Evolutionary conservation across 1,140 invertebrate species (phyloP).

Genomic region (Bombus balteatus): DNA sequence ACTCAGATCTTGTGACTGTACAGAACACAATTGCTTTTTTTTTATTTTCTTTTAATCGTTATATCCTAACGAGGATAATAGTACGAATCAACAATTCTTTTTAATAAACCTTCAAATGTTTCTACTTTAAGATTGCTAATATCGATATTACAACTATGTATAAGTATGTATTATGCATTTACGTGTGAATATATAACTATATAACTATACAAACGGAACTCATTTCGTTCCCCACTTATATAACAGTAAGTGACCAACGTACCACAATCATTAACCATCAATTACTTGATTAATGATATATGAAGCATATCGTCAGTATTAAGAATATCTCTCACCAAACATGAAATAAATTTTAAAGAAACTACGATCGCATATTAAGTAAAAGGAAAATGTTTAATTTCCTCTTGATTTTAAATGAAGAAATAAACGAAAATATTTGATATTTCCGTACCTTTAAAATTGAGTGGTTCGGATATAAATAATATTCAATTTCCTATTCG

Average conservation of each 20-base stretch:
- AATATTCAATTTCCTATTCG: conserved; percentile 17
- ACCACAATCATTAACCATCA: conserved; percentile 50
- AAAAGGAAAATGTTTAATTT: background rate
- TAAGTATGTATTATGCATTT: conserved; percentile 69
- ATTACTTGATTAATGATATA: conserved; percentile 57
- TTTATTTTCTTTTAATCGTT: conserved; percentile 57
- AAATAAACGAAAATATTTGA: background rate
- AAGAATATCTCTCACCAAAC: conserved; percentile 21
- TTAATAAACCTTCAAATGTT: conserved; percentile 72
- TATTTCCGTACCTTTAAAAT: background rate
- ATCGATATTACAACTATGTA: conserved; percentile 72
- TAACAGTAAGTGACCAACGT: conserved; percentile 55
- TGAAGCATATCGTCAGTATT: conserved; percentile 63
- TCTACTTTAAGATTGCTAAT: conserved; percentile 72
- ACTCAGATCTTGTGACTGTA: conserved; percentile 72
- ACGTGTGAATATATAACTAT: conserved; percentile 68
- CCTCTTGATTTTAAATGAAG: background rate
- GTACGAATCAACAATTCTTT: conserved; percentile 74
- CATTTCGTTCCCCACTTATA: conserved; percentile 63
- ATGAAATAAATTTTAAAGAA: conserved; percentile 18
- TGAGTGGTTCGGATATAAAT: background rate
- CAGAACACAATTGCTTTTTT: conserved; percentile 71
- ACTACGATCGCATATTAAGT: background rate
- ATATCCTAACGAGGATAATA: conserved; percentile 70
- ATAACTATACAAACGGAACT: conserved; percentile 77